Conservation (phyloP, 2,797 vertebrate species). For the Chelonia mydas region DNA sequence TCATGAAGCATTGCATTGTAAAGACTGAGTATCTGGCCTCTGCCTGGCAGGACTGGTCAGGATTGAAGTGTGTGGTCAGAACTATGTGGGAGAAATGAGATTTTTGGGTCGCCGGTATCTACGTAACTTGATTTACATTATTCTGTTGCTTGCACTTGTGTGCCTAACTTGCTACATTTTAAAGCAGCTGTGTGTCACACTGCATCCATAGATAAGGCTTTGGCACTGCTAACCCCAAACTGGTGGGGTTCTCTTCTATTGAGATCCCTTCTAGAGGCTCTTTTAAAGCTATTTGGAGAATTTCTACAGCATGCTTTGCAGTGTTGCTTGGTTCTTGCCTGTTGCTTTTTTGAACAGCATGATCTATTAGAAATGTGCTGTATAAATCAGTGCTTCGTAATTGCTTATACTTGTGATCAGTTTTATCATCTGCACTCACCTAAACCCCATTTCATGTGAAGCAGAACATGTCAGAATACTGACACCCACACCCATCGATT, state of each 20-base stretch:
- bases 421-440: not conserved
- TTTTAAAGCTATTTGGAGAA: accelerated
- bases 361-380: not conserved
- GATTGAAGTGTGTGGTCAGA: not conserved
- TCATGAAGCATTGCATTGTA: not conserved
- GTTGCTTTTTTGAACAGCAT: not conserved
- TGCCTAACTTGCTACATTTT: not conserved
- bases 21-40: not conserved
- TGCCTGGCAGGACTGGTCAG: not conserved
- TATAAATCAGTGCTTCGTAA: not conserved
- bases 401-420: accelerated
- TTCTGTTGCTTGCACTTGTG: not conserved
- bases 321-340: not conserved
- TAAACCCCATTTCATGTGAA: not conserved
- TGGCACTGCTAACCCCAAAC: not conserved
- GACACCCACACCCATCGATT: not conserved
- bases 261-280: not conserved
- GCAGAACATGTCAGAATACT: not conserved
- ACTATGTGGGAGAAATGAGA: not conserved
- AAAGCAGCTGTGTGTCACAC: not conserved
- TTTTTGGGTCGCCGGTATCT: not conserved
- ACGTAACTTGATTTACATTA: not conserved
- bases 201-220: not conserved
- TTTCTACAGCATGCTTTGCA: not conserved
- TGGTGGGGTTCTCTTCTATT: accelerated